These are phyloP conservation scores for Myiozetetes cayanensis DNA, from an alignment of 2,113 vertebrate species.

Conservation along the genomic window DNA sequence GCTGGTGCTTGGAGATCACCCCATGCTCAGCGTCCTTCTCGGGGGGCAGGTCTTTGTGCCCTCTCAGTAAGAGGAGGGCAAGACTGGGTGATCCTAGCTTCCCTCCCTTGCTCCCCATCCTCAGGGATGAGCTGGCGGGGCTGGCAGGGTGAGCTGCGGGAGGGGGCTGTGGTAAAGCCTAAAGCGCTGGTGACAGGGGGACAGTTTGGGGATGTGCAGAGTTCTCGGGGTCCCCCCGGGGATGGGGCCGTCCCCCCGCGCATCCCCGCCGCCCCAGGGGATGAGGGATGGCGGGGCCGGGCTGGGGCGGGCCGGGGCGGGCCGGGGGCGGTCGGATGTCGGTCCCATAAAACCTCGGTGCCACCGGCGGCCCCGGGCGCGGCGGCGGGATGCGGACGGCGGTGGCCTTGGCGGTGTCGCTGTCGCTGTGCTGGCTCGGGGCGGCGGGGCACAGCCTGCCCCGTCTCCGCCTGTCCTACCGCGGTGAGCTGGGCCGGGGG, in stretches of 20 bases:
- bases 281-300: not conserved
- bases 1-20: not conserved
- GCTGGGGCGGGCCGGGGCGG: not conserved
- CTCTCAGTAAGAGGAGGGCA: not conserved
- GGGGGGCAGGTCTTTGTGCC: accelerated
- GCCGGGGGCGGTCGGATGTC: not conserved
- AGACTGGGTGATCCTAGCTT: not conserved
- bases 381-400: not conserved
- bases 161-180: no score
- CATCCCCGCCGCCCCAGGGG: not conserved
- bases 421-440: slow-evolving; percentile 47
- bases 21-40: not conserved
- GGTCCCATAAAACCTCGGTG: not conserved
- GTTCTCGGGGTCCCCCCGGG: no score
- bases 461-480: slow-evolving; percentile 69
- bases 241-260: not conserved
- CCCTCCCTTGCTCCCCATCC: not conserved
- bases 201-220: not conserved
- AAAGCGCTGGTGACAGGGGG: no score
- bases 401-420: not conserved
- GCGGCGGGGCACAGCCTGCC: slow-evolving; percentile 45
- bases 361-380: not conserved
- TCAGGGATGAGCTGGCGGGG: not conserved
- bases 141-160: not conserved
- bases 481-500: slow-evolving; percentile 58